Conservation (phyloP, 1,140 invertebrate genomes). For the Octopus sinensis region DNA sequence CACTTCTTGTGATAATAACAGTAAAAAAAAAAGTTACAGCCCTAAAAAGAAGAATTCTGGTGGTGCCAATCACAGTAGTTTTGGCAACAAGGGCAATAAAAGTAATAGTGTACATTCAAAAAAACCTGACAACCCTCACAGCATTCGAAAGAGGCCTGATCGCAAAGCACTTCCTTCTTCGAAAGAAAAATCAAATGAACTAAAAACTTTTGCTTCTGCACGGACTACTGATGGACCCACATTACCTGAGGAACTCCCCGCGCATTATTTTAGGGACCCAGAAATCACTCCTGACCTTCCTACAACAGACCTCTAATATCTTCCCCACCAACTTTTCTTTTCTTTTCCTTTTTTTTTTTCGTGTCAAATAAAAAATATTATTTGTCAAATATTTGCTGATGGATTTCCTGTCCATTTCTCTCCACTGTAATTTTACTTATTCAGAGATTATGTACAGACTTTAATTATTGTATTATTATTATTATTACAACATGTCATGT, state of each 20-base stretch:
- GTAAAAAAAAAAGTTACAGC: neutral
- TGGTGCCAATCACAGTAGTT: neutral
- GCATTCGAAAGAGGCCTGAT: neutral
- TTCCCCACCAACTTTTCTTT: too few relatives aligned
- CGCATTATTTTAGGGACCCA: slow-evolving; percentile 10
- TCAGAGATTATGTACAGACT: too few relatives aligned
- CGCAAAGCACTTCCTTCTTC: neutral
- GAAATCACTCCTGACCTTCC: slow-evolving; percentile 9
- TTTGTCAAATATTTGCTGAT: too few relatives aligned
- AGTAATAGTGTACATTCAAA: neutral
- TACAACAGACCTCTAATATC: neutral
- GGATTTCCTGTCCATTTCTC: too few relatives aligned
- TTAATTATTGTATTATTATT: too few relatives aligned
- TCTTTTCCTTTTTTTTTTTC: too few relatives aligned
- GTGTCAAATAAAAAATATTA: too few relatives aligned
- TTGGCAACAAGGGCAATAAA: neutral
- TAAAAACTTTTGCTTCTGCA: neutral
- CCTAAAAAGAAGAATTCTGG: neutral
- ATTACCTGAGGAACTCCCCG: neutral
- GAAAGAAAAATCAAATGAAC: neutral
- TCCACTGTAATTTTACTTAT: too few relatives aligned
- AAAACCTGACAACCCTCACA: neutral
- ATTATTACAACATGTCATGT: too few relatives aligned
- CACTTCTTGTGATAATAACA: neutral
- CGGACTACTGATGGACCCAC: neutral